Conservation (phyloP, 1,140 invertebrate species). For the Temnothorax nylanderi region DNA sequence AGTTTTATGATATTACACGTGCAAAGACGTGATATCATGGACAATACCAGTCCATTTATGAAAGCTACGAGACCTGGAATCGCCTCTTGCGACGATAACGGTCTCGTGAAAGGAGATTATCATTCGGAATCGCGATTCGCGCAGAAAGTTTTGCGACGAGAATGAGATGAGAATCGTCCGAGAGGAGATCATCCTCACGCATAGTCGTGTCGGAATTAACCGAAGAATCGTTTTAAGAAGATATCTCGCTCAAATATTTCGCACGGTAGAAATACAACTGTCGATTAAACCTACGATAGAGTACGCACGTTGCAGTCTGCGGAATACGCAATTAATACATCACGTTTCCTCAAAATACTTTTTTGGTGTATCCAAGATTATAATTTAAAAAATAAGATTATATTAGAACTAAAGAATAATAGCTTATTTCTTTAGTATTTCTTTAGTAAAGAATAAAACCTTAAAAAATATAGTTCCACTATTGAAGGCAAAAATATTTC, state of each 20-base stretch:
- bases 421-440: no score
- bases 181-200: neutral
- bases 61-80: neutral
- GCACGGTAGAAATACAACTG: neutral
- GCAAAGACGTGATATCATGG: no score
- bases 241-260: constrained; percentile 13
- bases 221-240: neutral
- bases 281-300: constrained; percentile 13
- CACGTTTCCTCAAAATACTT: neutral
- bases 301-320: neutral
- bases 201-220: neutral
- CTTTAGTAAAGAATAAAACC: no score
- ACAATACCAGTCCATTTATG: neutral
- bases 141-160: neutral
- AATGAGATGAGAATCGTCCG: neutral
- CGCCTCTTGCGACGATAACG: neutral
- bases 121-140: neutral
- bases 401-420: neutral
- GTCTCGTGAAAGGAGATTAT: neutral
- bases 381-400: neutral
- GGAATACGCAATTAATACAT: neutral
- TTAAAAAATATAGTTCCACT: neutral
- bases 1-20: neutral
- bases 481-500: neutral
- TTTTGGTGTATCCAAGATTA: neutral